phyloP scores from a whole-genome alignment of 2,113 vertebrate genomes.

The Oryctolagus cuniculus region DNA sequence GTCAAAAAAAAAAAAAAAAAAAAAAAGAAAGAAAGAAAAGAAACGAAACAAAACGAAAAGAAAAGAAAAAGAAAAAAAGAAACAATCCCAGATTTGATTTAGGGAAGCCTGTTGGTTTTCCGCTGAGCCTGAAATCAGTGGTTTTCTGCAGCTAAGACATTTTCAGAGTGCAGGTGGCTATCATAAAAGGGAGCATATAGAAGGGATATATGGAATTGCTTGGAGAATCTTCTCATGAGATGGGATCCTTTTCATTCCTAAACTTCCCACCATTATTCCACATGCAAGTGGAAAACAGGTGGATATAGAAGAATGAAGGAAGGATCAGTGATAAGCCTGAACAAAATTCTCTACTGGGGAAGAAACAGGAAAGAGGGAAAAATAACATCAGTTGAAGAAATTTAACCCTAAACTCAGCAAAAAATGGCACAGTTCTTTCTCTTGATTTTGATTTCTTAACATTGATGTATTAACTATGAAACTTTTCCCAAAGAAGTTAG shows the following conservation, averaged over 20 bases:
- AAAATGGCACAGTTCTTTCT: no score
- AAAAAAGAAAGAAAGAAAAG: background rate
- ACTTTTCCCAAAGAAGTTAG: background rate
- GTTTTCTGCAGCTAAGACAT: background rate
- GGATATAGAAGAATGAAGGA: background rate
- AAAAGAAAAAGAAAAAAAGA: background rate
- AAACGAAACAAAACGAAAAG: no score
- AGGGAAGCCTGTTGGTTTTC: background rate
- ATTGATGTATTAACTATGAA: background rate
- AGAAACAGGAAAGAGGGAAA: background rate
- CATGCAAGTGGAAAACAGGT: background rate
- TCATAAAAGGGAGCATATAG: background rate
- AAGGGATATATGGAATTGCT: background rate
- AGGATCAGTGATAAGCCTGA: background rate
- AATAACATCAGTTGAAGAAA: background rate
- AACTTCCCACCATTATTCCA: background rate
- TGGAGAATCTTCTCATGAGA: background rate
- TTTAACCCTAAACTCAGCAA: background rate
- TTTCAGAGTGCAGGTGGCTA: background rate
- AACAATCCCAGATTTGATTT: background rate
- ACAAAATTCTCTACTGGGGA: background rate
- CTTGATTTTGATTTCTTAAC: conserved; percentile 11
- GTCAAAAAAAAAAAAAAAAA: no score
- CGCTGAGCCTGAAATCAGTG: background rate
- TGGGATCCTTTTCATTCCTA: background rate